phyloP scores from a whole-genome alignment of 2,888 invertebrate genomes.

The Eurois occulta region DNA sequence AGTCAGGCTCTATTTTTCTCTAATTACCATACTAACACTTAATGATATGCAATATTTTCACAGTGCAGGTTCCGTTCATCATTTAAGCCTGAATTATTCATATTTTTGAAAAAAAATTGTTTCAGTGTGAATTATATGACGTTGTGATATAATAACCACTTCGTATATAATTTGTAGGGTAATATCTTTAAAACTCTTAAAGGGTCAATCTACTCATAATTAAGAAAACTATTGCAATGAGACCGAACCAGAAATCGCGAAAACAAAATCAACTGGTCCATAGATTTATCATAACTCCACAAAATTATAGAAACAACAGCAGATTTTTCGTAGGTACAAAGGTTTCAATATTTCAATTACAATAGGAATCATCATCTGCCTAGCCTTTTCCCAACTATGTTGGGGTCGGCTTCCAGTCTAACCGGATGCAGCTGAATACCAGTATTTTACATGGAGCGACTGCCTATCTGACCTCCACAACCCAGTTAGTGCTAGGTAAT shows the following conservation, averaged over 20 bases:
- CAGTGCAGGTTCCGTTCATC: conserved; percentile 46
- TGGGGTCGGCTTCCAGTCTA: no score
- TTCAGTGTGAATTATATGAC: conserved; percentile 37
- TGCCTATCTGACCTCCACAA: no score
- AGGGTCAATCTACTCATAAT: neutral
- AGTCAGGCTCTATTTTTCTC: conserved; percentile 36
- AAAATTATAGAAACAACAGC: neutral
- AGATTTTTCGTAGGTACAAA: neutral
- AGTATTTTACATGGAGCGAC: no score
- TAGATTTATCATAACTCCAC: neutral
- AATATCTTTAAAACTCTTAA: neutral
- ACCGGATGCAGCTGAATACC: no score
- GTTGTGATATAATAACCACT: conserved; percentile 6
- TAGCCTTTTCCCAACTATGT: no score
- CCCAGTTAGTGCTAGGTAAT: no score
- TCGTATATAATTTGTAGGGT: neutral
- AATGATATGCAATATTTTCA: conserved; percentile 55
- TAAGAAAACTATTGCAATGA: neutral
- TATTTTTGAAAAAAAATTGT: conserved; percentile 61
- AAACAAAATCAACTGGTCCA: neutral
- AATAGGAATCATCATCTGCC: no score
- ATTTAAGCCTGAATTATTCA: conserved; percentile 56
- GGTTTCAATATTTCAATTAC: neutral
- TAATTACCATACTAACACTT: conserved; percentile 39
- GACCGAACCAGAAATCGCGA: neutral